These are phyloP conservation scores for Anthonomus grandis DNA, from an alignment of 1,140 invertebrate genomes.

Conservation along the genomic window DNA sequence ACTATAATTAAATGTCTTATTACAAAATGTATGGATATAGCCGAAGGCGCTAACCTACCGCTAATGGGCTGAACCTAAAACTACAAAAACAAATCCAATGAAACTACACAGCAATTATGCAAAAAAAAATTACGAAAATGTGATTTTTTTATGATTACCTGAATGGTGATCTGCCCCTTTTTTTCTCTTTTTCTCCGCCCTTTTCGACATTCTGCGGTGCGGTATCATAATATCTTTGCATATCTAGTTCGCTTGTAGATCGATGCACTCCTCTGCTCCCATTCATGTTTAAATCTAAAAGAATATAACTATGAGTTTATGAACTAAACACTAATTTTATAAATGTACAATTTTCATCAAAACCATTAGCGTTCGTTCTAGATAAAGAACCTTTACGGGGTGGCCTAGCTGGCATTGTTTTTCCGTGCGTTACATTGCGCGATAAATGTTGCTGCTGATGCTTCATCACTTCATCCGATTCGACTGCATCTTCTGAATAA, in stretches of 20 bases:
- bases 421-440: conserved; percentile 48
- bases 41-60: conserved; percentile 35
- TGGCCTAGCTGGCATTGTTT: conserved; percentile 63
- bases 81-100: conserved; percentile 15
- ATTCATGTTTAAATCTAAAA: conserved; percentile 46
- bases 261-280: conserved; percentile 60
- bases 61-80: conserved; percentile 23
- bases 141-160: conserved; percentile 56
- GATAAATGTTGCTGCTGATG: conserved; percentile 41
- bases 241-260: conserved; percentile 70
- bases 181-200: conserved; percentile 79
- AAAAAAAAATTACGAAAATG: conserved; percentile 4
- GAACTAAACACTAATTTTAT: not conserved
- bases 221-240: conserved; percentile 60
- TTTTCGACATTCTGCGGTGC: conserved; percentile 55
- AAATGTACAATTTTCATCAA: conserved; percentile 43
- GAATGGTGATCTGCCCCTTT: conserved; percentile 84
- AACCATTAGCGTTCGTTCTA: conserved; percentile 50
- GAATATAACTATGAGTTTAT: no score
- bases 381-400: conserved; percentile 71
- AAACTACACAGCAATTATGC: no score
- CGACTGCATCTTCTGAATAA: conserved; percentile 77
- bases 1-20: not conserved
- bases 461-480: conserved; percentile 66
- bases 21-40: conserved; percentile 23